Conservation (phyloP, 2,797 vertebrate species). For the Amniataba percoides region DNA sequence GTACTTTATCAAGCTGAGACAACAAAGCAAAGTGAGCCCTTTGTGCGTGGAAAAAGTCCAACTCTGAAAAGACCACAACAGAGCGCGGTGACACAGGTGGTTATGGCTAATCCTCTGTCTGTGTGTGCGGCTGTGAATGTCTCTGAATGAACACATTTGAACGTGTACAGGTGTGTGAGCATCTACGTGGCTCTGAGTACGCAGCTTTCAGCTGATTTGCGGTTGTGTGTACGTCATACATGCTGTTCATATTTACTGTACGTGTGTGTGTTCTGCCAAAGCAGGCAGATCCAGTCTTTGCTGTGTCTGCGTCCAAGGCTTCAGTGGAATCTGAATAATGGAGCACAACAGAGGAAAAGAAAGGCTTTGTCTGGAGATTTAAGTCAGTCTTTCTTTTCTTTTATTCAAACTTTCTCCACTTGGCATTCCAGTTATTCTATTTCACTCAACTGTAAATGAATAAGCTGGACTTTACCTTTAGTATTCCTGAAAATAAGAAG, state of each 20-base stretch:
- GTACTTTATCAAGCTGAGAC: slow-evolving; percentile 35
- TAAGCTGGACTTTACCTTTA: slow-evolving; percentile 42
- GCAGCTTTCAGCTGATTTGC: slow-evolving; percentile 1
- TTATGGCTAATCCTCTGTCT: slow-evolving; percentile 36
- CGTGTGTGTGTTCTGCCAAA: neutral
- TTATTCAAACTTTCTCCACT: slow-evolving; percentile 50
- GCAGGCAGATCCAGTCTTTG: slow-evolving; percentile 22
- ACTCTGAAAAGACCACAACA: slow-evolving; percentile 19
- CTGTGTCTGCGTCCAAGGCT: slow-evolving; percentile 19
- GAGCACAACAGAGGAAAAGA: slow-evolving; percentile 35
- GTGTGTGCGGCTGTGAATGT: slow-evolving; percentile 13
- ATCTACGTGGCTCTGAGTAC: neutral
- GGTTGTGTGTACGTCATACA: slow-evolving; percentile 4
- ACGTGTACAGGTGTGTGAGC: neutral
- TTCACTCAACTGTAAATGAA: slow-evolving; percentile 51
- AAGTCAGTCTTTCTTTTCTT: slow-evolving; percentile 49
- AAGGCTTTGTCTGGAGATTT: slow-evolving; percentile 50
- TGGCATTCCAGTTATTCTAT: slow-evolving; percentile 49
- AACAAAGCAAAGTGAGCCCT: slow-evolving; percentile 44
- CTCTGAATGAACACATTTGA: neutral
- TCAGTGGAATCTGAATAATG: slow-evolving; percentile 23
- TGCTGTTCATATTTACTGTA: neutral
- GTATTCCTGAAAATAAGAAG: slow-evolving; percentile 12
- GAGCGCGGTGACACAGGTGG: slow-evolving; percentile 40
- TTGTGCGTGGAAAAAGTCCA: slow-evolving; percentile 33